These are phyloP conservation scores for Gobiocypris rarus DNA, from an alignment of 2,113 vertebrate genomes.

Conservation along the genomic window DNA sequence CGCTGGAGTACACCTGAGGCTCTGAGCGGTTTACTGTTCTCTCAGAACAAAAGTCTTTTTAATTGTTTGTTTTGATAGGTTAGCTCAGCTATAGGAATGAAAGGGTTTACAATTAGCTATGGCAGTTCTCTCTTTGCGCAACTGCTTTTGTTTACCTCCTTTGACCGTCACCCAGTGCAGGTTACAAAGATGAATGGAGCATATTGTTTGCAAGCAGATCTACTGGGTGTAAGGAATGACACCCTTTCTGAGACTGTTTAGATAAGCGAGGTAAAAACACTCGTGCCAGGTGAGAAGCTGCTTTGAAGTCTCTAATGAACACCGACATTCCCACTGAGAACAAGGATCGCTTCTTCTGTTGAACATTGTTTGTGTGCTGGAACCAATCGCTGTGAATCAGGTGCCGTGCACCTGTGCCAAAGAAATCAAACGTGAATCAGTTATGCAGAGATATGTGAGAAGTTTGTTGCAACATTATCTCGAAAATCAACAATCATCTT, in stretches of 20 bases:
- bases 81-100: background rate
- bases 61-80: slow-evolving; percentile 43
- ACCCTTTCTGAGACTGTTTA: slow-evolving; percentile 68
- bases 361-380: slow-evolving; percentile 36
- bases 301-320: slow-evolving; percentile 68
- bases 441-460: slow-evolving; percentile 16
- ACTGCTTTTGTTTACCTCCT: slow-evolving; percentile 31
- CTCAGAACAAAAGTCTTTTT: slow-evolving; percentile 9
- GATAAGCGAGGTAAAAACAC: slow-evolving; percentile 65
- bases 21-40: slow-evolving; percentile 43
- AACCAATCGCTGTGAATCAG: slow-evolving; percentile 7
- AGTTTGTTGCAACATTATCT: background rate
- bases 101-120: slow-evolving; percentile 68
- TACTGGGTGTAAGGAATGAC: slow-evolving; percentile 52
- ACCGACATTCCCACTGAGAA: slow-evolving; percentile 52
- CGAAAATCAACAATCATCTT: slow-evolving; percentile 10
- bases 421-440: slow-evolving; percentile 16
- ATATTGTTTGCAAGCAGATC: slow-evolving; percentile 64
- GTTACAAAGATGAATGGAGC: slow-evolving; percentile 70
- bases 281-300: slow-evolving; percentile 48
- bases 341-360: slow-evolving; percentile 37
- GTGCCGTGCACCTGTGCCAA: slow-evolving; percentile 30
- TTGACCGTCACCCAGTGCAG: slow-evolving; percentile 57
- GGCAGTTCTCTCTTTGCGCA: slow-evolving; percentile 70
- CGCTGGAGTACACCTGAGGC: slow-evolving; percentile 27